Evolutionary conservation across 2,888 invertebrate species (phyloP).

Genomic region (Rambutsinella grinnellia): DNA sequence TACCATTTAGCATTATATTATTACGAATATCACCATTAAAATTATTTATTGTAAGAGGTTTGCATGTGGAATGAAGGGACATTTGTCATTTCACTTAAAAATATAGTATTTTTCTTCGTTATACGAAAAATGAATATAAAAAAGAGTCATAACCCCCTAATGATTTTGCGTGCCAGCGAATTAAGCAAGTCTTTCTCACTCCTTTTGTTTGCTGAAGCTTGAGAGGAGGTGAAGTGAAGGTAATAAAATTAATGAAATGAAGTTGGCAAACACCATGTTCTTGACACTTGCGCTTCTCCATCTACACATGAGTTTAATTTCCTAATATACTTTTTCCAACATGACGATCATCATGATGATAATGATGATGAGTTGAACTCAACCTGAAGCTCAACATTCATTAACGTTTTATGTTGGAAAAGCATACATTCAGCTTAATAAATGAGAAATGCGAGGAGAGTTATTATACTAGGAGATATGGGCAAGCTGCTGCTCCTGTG

Average conservation of each 20-base stretch:
- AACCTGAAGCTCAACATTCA: not conserved
- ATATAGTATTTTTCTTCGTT: too few species aligned
- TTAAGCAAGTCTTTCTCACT: conserved; percentile 9
- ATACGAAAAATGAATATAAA: too few species aligned
- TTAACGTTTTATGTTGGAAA: not conserved
- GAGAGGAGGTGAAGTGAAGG: conserved; percentile 9
- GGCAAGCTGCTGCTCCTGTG: not conserved
- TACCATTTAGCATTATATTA: conserved; percentile 28
- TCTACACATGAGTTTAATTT: conserved; percentile 17
- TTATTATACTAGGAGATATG: not conserved
- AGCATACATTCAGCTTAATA: too few species aligned
- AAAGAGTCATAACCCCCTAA: too few species aligned
- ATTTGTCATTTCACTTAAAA: not conserved
- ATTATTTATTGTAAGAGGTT: conserved; percentile 43
- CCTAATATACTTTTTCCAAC: conserved; percentile 39
- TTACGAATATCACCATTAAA: conserved; percentile 44
- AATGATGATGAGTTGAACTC: conserved; percentile 38
- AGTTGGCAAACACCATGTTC: conserved; percentile 41
- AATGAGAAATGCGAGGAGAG: conserved; percentile 13
- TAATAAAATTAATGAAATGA: conserved; percentile 54
- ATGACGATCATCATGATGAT: conserved; percentile 41
- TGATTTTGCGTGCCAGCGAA: conserved; percentile 51
- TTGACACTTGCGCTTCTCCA: conserved; percentile 34
- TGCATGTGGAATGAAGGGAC: not conserved
- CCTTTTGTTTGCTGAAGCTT: conserved; percentile 10